Evolutionary conservation across 2,888 invertebrate species (phyloP).

Genomic region (Tryphoninae sp.): DNA sequence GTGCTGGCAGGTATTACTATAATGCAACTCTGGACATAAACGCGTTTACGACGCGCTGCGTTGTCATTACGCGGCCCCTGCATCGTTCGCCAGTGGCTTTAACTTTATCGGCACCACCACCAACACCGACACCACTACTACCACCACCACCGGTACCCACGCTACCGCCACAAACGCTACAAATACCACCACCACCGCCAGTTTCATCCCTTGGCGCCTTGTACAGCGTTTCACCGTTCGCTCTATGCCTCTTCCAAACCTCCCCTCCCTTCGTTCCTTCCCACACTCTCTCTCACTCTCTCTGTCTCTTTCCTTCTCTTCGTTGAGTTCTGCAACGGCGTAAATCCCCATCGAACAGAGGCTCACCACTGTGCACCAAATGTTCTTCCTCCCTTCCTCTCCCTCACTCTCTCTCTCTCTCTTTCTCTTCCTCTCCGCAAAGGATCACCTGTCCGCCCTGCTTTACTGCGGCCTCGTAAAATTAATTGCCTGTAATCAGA

Average conservation of each 20-base stretch:
- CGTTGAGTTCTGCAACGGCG: conserved; percentile 40
- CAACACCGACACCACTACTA: conserved; percentile 64
- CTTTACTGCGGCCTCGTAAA: conserved; percentile 76
- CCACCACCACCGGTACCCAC: conserved; percentile 63
- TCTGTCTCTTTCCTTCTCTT: conserved; percentile 40
- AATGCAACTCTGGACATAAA: conserved; percentile 81
- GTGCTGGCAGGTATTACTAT: conserved; percentile 79
- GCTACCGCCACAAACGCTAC: conserved; percentile 61
- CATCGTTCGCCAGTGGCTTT: conserved; percentile 79
- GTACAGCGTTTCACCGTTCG: conserved; percentile 57
- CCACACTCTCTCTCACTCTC: conserved; percentile 10
- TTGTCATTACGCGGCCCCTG: conserved; percentile 81
- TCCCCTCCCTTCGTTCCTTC: not conserved
- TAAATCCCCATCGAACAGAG: conserved; percentile 48
- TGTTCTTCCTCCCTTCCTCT: conserved; percentile 47
- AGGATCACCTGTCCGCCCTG: conserved; percentile 75
- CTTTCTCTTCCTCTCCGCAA: conserved; percentile 49
- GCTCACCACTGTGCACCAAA: conserved; percentile 51
- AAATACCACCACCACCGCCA: conserved; percentile 43
- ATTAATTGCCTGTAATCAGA: conserved; percentile 78
- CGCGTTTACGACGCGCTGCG: conserved; percentile 81
- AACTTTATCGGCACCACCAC: conserved; percentile 79
- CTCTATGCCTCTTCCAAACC: conserved; percentile 8
- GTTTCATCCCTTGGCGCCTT: conserved; percentile 68
- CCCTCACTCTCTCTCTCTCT: conserved; percentile 6